Conservation (phyloP, 1,140 invertebrate species). For the Leucophenga varia region DNA sequence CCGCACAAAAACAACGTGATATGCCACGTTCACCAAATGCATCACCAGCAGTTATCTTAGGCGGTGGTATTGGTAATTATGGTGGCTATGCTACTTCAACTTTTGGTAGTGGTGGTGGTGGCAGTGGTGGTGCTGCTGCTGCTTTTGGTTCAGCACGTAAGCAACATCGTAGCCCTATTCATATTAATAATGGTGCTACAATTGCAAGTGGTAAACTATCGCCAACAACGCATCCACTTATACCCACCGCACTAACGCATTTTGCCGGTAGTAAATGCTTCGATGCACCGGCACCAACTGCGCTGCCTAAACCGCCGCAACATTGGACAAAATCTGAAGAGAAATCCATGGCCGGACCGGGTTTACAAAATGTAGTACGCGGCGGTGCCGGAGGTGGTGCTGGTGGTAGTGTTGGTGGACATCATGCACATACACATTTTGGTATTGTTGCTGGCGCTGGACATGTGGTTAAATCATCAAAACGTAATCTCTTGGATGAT, state of each 20-base stretch:
- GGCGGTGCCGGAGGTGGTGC: slow-evolving; percentile 20
- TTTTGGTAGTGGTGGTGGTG: slow-evolving; percentile 9
- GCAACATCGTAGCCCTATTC: slow-evolving; percentile 36
- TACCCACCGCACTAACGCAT: slow-evolving; percentile 55
- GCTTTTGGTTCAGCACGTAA: slow-evolving; percentile 34
- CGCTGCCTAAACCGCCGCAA: slow-evolving; percentile 63
- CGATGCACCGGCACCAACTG: slow-evolving; percentile 63
- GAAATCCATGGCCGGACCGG: slow-evolving; percentile 41
- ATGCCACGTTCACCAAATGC: slow-evolving; percentile 32
- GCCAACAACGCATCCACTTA: slow-evolving; percentile 36
- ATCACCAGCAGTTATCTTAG: slow-evolving; percentile 47
- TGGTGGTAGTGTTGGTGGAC: slow-evolving; percentile 16
- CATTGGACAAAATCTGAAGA: slow-evolving; percentile 60
- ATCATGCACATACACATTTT: not conserved
- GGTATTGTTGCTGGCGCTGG: slow-evolving; percentile 9
- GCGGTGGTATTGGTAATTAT: slow-evolving; percentile 36
- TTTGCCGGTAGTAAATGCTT: slow-evolving; percentile 67
- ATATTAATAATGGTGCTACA: slow-evolving; percentile 14
- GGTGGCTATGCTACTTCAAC: slow-evolving; percentile 31
- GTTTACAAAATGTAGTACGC: slow-evolving; percentile 35
- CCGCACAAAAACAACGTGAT: slow-evolving; percentile 16
- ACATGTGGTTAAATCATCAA: slow-evolving; percentile 40
- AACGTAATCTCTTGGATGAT: slow-evolving; percentile 51
- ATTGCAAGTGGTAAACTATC: slow-evolving; percentile 45
- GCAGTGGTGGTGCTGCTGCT: not conserved